Conservation (phyloP, 2,888 invertebrate genomes). For the Tetrapedia diversipes region DNA sequence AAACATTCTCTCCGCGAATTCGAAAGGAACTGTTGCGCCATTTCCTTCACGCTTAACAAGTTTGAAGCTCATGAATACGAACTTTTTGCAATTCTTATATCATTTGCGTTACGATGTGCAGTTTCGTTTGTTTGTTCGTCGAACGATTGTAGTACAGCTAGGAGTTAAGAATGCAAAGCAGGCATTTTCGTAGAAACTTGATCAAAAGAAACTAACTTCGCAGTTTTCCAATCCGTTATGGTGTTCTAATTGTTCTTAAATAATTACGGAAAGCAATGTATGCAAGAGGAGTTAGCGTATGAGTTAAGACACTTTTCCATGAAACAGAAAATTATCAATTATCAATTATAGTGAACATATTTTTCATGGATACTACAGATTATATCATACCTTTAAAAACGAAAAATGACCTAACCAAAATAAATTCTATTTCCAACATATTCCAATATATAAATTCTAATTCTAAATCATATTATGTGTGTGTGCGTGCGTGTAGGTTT, state of each 20-base stretch:
- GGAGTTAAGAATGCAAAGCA: slow-evolving; percentile 3
- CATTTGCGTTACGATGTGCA: neutral
- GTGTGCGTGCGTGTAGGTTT: too few relatives aligned
- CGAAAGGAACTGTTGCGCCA: neutral
- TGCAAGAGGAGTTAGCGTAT: too few relatives aligned
- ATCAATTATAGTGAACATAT: too few relatives aligned
- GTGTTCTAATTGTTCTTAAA: neutral
- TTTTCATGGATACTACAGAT: too few relatives aligned
- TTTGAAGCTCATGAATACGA: neutral
- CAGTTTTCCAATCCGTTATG: slow-evolving; percentile 25
- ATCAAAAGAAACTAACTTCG: slow-evolving; percentile 18
- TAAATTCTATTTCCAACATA: too few relatives aligned
- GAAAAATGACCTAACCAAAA: too few relatives aligned
- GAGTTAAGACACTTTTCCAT: too few relatives aligned
- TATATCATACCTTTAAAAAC: too few relatives aligned
- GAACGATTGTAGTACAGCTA: too few relatives aligned
- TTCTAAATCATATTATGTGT: too few relatives aligned
- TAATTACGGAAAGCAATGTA: neutral
- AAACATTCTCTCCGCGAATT: neutral
- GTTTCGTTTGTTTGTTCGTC: neutral
- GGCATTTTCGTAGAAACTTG: slow-evolving; percentile 8
- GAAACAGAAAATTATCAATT: too few relatives aligned
- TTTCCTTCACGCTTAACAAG: neutral
- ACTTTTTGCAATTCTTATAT: neutral
- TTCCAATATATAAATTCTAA: too few relatives aligned